phyloP scores from a whole-genome alignment of 2,113 vertebrate genomes.

The Lophotis ruficrista region DNA sequence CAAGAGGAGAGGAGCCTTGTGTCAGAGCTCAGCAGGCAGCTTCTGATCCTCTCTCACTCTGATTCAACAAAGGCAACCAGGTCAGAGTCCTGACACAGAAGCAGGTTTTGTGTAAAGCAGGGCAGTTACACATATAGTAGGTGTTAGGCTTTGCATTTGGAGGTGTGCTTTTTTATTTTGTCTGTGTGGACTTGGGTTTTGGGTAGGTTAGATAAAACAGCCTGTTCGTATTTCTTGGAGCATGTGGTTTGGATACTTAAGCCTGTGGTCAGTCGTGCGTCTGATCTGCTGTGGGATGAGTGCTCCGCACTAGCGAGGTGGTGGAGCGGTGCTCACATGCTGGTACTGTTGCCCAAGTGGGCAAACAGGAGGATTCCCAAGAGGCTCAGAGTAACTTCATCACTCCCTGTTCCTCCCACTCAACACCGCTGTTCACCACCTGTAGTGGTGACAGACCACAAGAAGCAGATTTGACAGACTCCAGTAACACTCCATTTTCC shows the following conservation, averaged over 20 bases:
- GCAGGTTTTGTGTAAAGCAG: neutral
- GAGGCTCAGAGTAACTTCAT: neutral
- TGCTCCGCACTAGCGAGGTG: fast-evolving
- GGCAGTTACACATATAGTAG: neutral
- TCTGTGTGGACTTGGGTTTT: neutral
- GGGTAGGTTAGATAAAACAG: neutral
- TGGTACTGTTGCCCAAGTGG: neutral
- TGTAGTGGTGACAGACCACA: neutral
- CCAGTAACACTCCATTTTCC: fast-evolving
- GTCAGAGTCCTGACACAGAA: neutral
- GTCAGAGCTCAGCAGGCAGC: constrained; percentile 16
- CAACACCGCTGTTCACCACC: neutral
- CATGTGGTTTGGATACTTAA: too few relatives aligned
- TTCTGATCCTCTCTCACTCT: neutral
- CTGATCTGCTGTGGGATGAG: neutral
- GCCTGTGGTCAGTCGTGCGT: fast-evolving
- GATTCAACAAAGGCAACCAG: neutral
- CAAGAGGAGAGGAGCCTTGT: neutral
- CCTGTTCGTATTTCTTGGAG: neutral
- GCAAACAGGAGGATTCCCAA: neutral
- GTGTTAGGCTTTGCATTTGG: neutral
- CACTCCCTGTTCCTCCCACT: neutral
- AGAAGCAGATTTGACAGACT: neutral
- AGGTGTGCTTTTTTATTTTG: neutral
- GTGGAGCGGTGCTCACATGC: fast-evolving